Base-by-base conservation (phyloP, 2,113 vertebrate genomes). In the Dromaius novaehollandiae region DNA sequence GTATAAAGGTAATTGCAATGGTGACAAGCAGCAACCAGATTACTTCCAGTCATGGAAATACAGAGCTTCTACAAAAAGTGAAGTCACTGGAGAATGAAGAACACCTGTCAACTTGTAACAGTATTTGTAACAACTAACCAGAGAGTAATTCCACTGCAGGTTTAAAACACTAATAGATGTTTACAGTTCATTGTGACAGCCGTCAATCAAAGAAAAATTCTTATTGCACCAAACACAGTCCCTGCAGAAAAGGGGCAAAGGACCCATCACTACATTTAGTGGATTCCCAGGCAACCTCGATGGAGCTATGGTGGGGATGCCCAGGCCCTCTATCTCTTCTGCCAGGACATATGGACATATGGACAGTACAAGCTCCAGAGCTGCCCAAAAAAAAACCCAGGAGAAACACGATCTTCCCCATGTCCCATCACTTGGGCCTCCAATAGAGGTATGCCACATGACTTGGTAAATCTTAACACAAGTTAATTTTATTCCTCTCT, bases 341-440 rank as follows among this genome's bases (percentile, higher is more conserved):
- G 25, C 50, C 32, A 1, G 32, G 4, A 68, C 1, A 17, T 3
- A 64, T 1, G 32, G 4, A 68, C 1, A 17, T 3, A 64, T 1
- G 15, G 3, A 46, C 3, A 2, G 13, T 1, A 1, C 10, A 86
- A 90, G 15, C 24, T 36, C 24, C 38, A 56, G 4, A 90, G 3
- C 5, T n/a, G 74, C 21, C 4, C n/a, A 50, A 2, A 82, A 3
- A 82, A 86, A 92, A 90, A 50, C 24, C 16, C 19, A 71, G 16
- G 26, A 8, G 4, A 71, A 64, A 40, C 9, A 79, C 18, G 5
- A 56, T 48, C 25, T 76, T 79, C 4, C 20, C 1, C 7, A 17
- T 53, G 34, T 46, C 22, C 6, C 4, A 12, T 51, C 15, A 87
- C 42, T 65, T 65, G 21, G 17, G 5, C 20, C 30, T 80, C 36